Conservation (phyloP, 2,113 vertebrate genomes). For the Otolemur garnettii region DNA sequence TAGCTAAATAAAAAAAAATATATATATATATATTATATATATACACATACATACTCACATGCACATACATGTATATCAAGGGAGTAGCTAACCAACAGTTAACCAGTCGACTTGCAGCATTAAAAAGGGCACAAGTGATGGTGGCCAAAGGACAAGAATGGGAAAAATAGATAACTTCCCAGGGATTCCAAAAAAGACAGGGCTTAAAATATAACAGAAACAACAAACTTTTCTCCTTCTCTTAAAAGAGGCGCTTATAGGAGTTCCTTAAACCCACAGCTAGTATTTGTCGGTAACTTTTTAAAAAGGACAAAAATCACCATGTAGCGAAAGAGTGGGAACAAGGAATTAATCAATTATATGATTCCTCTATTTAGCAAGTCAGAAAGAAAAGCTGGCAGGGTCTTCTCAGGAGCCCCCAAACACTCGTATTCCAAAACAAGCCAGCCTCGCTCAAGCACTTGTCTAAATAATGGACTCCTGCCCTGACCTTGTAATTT, state of each 20-base stretch:
- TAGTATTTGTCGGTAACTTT: slow-evolving; percentile 61
- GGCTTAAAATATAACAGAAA: slow-evolving; percentile 62
- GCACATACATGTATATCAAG: background rate
- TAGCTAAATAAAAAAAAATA: slow-evolving; percentile 84
- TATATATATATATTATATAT: background rate
- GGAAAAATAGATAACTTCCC: slow-evolving; percentile 77
- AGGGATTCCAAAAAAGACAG: slow-evolving; percentile 41
- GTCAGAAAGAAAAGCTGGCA: slow-evolving; percentile 72
- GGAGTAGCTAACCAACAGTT: slow-evolving; percentile 84
- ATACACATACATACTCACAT: background rate
- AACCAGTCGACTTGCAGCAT: slow-evolving; percentile 83
- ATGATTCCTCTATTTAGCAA: slow-evolving; percentile 71
- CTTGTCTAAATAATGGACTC: slow-evolving; percentile 87
- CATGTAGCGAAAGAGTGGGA: slow-evolving; percentile 45
- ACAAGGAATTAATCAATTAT: slow-evolving; percentile 73
- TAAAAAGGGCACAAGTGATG: slow-evolving; percentile 76
- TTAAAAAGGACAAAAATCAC: slow-evolving; percentile 61
- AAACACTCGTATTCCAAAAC: slow-evolving; percentile 74
- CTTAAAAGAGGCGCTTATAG: background rate
- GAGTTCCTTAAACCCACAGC: slow-evolving; percentile 47
- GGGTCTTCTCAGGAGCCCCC: slow-evolving; percentile 74
- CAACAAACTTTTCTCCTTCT: slow-evolving; percentile 27
- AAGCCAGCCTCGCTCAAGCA: slow-evolving; percentile 87
- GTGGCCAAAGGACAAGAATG: slow-evolving; percentile 67
- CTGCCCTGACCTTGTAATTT: slow-evolving; percentile 87